Conservation (phyloP, 2,797 vertebrate species). For the Typhlichthys eigenmanni region DNA sequence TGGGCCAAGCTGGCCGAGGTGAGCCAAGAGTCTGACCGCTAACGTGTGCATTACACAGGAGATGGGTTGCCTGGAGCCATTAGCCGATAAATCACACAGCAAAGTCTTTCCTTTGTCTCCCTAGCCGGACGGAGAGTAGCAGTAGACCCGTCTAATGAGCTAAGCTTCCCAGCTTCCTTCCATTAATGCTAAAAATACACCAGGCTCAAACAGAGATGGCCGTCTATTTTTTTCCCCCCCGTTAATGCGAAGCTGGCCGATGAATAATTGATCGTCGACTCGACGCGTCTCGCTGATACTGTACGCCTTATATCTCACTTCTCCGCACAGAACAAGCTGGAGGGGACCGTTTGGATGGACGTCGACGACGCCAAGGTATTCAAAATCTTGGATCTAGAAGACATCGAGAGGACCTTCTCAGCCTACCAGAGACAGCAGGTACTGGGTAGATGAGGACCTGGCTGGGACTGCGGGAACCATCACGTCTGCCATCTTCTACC, state of each 20-base stretch:
- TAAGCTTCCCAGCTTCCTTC: too few species aligned
- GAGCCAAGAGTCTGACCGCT: constrained; percentile 37
- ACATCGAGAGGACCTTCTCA: constrained; percentile 96
- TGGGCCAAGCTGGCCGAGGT: constrained; percentile 97
- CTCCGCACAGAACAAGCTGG: constrained; percentile 88
- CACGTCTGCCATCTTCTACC: neutral
- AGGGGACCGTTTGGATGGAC: constrained; percentile 92
- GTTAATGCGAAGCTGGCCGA: neutral
- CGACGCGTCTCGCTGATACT: neutral
- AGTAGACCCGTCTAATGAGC: too few species aligned
- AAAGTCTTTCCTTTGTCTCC: too few species aligned
- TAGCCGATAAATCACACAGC: neutral
- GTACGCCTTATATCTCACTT: neutral
- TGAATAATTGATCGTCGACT: neutral
- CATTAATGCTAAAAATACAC: too few species aligned
- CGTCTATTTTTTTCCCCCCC: too few species aligned
- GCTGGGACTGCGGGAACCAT: too few species aligned
- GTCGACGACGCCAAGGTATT: constrained; percentile 92
- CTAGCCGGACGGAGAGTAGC: too few species aligned
- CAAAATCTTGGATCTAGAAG: constrained; percentile 92
- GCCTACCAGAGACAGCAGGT: constrained; percentile 99
- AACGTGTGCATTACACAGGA: neutral
- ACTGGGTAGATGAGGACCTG: constrained; percentile 41
- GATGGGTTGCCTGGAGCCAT: neutral
- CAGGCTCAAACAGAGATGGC: too few species aligned